Conservation (phyloP, 2,797 vertebrate genomes). For the Apodemus agrarius region DNA sequence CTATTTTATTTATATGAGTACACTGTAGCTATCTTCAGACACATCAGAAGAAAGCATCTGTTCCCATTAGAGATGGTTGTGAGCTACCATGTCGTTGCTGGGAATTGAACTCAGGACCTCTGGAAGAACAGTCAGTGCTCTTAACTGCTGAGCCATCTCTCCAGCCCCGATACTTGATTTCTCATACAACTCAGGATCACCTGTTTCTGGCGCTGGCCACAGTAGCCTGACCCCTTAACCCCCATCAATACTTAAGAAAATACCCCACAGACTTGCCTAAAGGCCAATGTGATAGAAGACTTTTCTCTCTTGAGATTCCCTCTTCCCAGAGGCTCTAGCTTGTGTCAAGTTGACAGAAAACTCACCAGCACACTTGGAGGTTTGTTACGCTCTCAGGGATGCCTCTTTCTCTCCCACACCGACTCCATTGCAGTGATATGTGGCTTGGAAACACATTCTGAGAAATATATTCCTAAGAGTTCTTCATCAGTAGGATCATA, state of each 20-base stretch:
- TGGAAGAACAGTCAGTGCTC: too few relatives aligned
- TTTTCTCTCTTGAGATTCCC: background rate
- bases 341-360: background rate
- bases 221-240: too few relatives aligned
- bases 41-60: too few relatives aligned
- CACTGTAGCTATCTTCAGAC: too few relatives aligned
- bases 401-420: background rate
- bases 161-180: background rate
- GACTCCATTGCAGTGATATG: background rate
- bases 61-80: too few relatives aligned
- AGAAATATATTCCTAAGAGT: background rate
- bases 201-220: background rate
- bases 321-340: background rate
- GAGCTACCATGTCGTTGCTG: too few relatives aligned
- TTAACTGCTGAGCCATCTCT: background rate
- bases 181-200: background rate
- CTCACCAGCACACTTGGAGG: background rate
- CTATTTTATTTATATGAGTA: too few relatives aligned
- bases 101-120: too few relatives aligned
- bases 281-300: background rate
- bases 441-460: background rate
- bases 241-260: background rate
- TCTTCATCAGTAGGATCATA: background rate
- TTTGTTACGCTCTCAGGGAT: background rate
- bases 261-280: background rate